Conservation (phyloP, 2,113 vertebrate genomes). For the Corythornis madagascariensis region DNA sequence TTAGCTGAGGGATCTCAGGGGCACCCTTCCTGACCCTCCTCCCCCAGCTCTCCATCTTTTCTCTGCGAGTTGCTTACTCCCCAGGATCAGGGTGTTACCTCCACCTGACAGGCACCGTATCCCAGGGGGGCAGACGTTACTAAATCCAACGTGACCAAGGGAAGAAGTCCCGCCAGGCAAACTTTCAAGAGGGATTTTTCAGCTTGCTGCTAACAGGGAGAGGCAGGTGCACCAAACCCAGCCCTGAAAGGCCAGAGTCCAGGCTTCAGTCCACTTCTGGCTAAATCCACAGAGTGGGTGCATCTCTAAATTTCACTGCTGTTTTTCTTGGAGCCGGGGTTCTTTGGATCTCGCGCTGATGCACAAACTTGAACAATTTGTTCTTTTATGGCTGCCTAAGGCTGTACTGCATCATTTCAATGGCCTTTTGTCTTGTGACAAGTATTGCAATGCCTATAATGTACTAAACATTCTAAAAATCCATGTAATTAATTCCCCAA, state of each 20-base stretch:
- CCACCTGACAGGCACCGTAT: not conserved
- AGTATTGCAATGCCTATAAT: slow-evolving; percentile 57
- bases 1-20: not conserved
- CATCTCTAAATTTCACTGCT: slow-evolving; percentile 19
- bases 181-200: slow-evolving; percentile 50
- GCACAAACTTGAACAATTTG: slow-evolving; percentile 61
- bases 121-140: not conserved
- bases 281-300: not conserved
- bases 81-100: not conserved
- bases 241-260: not conserved
- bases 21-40: not conserved
- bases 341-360: slow-evolving; percentile 29
- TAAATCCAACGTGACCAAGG: not conserved
- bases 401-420: slow-evolving; percentile 65
- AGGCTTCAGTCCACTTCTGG: not conserved
- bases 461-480: slow-evolving; percentile 61
- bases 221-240: not conserved
- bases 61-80: not conserved
- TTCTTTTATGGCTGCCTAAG: slow-evolving; percentile 60
- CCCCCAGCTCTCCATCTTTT: not conserved
- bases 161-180: slow-evolving; percentile 28
- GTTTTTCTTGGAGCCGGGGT: slow-evolving; percentile 21
- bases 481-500: slow-evolving; percentile 37
- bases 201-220: slow-evolving; percentile 38
- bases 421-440: slow-evolving; percentile 61